Evolutionary conservation across 2,113 vertebrate species (phyloP), one percentile per base, ranked within the genome.

Genomic region (Sebastes schlegelii): DNA sequence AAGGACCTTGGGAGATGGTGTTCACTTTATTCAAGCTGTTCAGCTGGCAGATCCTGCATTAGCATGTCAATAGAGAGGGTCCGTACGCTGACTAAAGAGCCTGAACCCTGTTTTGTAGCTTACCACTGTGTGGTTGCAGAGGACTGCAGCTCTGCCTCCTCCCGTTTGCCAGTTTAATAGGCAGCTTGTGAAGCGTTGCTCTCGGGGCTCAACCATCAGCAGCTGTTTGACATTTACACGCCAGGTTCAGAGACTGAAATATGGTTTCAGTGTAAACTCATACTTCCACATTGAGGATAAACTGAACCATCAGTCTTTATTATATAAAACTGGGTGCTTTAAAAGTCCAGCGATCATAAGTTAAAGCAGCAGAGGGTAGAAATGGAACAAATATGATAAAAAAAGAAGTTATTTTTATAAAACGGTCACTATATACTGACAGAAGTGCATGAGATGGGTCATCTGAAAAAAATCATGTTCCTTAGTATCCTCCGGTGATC

Each of bases 21-120:
- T 87, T 94, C 86, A 88, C 88, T 90, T 92, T 45, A 79, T 91
- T 92, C 92, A 93, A 85, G 91, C 92, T 89, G 92, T 83, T 92
- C 93, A 88, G 90, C 91, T 85, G 87, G 81, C 84, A 88, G 82
- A 89, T 86, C 80, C 52, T 42, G 74, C 75, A 95, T 95, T 95
- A 94, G 93, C 95, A 95, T 95, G 90, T 95, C 92, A 95, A 95
- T 94, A 76, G 90, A 86, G 88, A 76, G 62, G 49, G 71, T 86
- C 74, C 64, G 63, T 48, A 68, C 12, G 11, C 70, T 67, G 55
- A 43, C 74, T 63, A 79, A 87, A 68, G 87, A 80, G 87, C 65
- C 49, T 63, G 49, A 74, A 69, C 62, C 82, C 69, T 75, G 72
- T 64, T 82, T 65, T 82, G 77, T 7, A 67, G 75, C 42, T 57